Base-by-base conservation (phyloP, 2,888 invertebrate species). In the Apodemia mormo region DNA sequence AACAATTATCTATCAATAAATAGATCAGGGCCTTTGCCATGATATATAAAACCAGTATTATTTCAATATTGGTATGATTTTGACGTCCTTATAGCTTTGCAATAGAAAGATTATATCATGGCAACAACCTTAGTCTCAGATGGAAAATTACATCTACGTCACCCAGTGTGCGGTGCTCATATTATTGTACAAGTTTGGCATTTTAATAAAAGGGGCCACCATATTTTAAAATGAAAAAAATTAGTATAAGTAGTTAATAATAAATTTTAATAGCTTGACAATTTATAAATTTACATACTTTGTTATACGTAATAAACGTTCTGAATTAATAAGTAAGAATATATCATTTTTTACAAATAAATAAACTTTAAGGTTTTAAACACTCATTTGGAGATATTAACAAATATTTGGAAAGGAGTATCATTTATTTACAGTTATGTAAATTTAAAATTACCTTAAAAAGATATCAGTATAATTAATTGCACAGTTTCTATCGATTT, bases 161-260 rank as follows among this genome's bases (percentile, higher is more conserved):
- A 85, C 86, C 86, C 83, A 81, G 78, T 81, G 81, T 83, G 81
- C 81, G 82, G 82, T 83, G 81, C 76, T 76, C 85, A 82, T 82
- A 85, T 80, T 80, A 81, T 80, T 79, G 79, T 76, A 68, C 82
- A 81, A 79, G 89, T 89, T 91, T 89, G 88, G 87, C 89, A 89
- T 89, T 87, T 83, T 74, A 75, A 82, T 83, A 78, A 82, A 76
- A 78, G 77, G 79, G 66, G 70, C 65, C 67, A 66, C 68, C 68
- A 70, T n/a, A 45, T 68, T 68, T 14, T 52, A 68, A 33, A 8
- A 58, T 6, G 43, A 58, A 58, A 37, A 65, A 33, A 65, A 37
- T 2, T 37, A 37, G 5, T 37, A n/a, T 12, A 12, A 8, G 10
- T 45, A 12, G 10, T 12, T 45, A 12, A 67, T 49, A 40, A 33